Evolutionary conservation across 2,113 vertebrate species (phyloP), one percentile per base, ranked within the genome.

Genomic region (Bubo blakistoni): DNA sequence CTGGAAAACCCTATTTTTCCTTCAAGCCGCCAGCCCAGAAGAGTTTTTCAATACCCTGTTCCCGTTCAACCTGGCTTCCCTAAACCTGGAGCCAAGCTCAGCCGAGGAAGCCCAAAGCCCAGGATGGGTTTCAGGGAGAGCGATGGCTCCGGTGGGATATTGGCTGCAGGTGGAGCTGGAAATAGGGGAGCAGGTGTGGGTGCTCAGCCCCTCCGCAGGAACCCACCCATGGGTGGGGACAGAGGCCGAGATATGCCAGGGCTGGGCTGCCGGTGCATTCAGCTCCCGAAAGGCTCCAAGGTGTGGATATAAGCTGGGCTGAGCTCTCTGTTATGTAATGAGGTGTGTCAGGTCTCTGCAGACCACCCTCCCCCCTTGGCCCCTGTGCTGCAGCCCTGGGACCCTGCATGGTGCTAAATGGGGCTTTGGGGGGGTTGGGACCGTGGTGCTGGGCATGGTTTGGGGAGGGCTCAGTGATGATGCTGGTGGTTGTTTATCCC

Each of bases 361-460:
- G 42, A 0, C 2, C 9, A 20, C 46, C 46, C 7, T 1, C 0
- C 21, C 3, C 6, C 8, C 5, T 5, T 11, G 62, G 52, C 10
- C 32, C 22, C 32, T 0, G 5, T 2, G 2, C 3, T 5, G 9
- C 58, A 8, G 13, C 13, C 5, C 61, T 0, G 11, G 9, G 29
- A 5, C 58, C 11, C n/a, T 49, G 58, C 2, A 1, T 0, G 14
- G 62, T 36, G 63, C 55, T 7, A 3, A 3, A 0, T 0, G 4
- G 51, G 51, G 3, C 3, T 14, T 8, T 0, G 3, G 62, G 36
- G 71, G 3, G 0, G 5, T 36, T 40, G 67, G 52, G 65, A 1
- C 26, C 0, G 1, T 3, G 7, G 34, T n/a, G 59, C 34, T 14
- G 11, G 91, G 0, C 4, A 1, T 0, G 5, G 3, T 15, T 12